Percentiles rank a stretch among this genome's conserved stretches.
Conservation (phyloP, 2,113 vertebrate species). For the Cromileptes altivelis region DNA sequence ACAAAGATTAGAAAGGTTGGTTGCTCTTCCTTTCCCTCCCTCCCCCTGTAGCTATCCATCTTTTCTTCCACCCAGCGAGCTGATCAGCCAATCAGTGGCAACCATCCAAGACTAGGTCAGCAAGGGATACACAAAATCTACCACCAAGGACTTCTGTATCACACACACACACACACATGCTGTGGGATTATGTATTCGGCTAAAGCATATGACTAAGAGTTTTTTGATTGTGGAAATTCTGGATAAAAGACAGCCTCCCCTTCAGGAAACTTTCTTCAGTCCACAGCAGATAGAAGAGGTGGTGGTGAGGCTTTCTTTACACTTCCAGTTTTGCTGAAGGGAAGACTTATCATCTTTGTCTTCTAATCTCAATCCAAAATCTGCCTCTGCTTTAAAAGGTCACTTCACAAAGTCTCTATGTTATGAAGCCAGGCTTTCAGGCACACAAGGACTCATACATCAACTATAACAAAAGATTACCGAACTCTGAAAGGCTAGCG, state of each 20-base stretch:
- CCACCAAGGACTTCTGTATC: neutral
- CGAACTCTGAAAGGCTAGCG: neutral
- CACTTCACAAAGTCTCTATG: neutral
- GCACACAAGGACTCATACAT: neutral
- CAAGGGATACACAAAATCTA: slow-evolving; percentile 12
- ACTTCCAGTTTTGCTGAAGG: neutral
- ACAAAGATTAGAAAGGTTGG: slow-evolving; percentile 48
- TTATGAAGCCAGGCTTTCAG: neutral
- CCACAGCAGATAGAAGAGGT: neutral
- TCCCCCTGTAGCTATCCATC: slow-evolving; percentile 34
- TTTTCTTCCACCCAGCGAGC: slow-evolving; percentile 32
- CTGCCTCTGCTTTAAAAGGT: neutral
- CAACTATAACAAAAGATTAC: neutral
- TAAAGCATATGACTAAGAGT: neutral
- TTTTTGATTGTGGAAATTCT: neutral
- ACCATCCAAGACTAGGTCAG: slow-evolving; percentile 25
- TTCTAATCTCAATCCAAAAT: neutral
- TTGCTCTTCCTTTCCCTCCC: slow-evolving; percentile 24
- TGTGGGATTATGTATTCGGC: neutral
- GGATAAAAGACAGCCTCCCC: neutral
- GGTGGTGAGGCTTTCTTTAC: neutral
- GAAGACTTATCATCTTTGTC: no score
- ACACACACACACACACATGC: neutral
- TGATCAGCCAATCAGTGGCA: slow-evolving; percentile 44
- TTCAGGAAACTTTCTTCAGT: neutral